Percentiles rank a stretch among this genome's conserved stretches.
Conservation (phyloP, 2,888 invertebrate genomes). For the Chymomyza procnemis region DNA sequence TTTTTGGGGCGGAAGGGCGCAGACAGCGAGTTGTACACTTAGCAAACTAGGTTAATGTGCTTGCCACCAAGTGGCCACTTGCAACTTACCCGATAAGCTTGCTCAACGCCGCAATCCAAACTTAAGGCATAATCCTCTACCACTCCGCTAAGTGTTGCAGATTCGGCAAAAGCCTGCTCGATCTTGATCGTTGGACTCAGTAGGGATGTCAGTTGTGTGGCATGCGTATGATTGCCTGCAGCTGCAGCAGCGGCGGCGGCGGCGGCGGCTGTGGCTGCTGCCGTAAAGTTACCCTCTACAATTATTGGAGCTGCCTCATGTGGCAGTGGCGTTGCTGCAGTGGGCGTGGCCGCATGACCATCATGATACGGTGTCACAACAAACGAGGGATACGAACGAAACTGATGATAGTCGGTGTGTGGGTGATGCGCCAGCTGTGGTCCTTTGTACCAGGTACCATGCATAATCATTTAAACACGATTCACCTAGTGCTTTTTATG, state of each 20-base stretch:
- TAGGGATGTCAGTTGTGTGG: conserved; percentile 22
- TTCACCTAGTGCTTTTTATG: conserved; percentile 17
- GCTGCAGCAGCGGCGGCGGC: conserved; percentile 24
- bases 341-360: conserved; percentile 54
- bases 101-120: conserved; percentile 68
- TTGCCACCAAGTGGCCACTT: too few species aligned
- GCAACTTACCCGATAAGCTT: conserved; percentile 70
- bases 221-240: not conserved
- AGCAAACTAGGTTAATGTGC: conserved; percentile 2
- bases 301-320: conserved; percentile 58
- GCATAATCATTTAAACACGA: conserved; percentile 76
- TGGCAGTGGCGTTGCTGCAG: conserved; percentile 37
- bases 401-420: conserved; percentile 74
- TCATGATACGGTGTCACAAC: conserved; percentile 76
- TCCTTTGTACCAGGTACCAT: conserved; percentile 79
- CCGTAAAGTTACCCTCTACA: conserved; percentile 67
- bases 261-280: conserved; percentile 52
- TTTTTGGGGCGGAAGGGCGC: too few species aligned
- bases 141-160: conserved; percentile 47
- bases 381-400: conserved; percentile 77
- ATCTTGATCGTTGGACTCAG: conserved; percentile 71
- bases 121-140: conserved; percentile 72
- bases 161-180: conserved; percentile 71
- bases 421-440: conserved; percentile 76
- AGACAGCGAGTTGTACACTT: conserved; percentile 10